Evolutionary conservation across 2,888 invertebrate genomes (phyloP), one percentile per base, ranked within the genome.

Genomic region (Xestobium rufovillosum): DNA sequence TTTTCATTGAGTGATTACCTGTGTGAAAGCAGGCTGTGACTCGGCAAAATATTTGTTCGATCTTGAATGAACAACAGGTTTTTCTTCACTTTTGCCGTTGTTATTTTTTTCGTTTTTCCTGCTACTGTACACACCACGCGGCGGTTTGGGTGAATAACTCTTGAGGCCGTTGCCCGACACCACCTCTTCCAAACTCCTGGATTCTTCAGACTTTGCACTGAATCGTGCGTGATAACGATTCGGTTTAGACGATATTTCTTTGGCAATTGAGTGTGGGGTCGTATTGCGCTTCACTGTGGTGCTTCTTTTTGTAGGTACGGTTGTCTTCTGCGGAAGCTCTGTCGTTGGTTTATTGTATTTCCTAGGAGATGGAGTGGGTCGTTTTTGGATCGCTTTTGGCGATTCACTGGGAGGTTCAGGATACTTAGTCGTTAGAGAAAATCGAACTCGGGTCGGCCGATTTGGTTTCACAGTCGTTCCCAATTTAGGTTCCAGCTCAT

Each of bases 141-240:
- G 38, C 9, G 49, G 47, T 36, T 51, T 51, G 26, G 36, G 23
- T 19, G 6, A n/a, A 8, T 6, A 6, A 19, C 10, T 39, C 36
- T 41, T 45, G 10, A 14, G 15, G 6, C 14, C 36, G 2, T 32
- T n/a, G 6, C 34, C 36, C 26, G 38, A 33, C n/a, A 23, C 19
- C 6, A 29, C 26, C 9, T 23, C n/a, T 11, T 33, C 27, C 29
- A 10, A 34, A 31, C 8, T 29, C 26, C n/a, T n/a, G n/a, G n/a
- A n/a, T n/a, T n/a, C n/a, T 32, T 29, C 40, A 23, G 34, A 42
- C 16, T 37, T 39, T 1, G 48, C 40, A 29, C 45, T 55, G 37
- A 56, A 57, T 43, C 56, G 53, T 1, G 59, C 57, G 34, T 60
- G 55, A 53, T 59, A 60, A 53, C 57, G 51, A 43, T 56, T 52